These are phyloP conservation scores for Botia almorhae DNA, from an alignment of 2,797 vertebrate genomes.

Conservation along the genomic window DNA sequence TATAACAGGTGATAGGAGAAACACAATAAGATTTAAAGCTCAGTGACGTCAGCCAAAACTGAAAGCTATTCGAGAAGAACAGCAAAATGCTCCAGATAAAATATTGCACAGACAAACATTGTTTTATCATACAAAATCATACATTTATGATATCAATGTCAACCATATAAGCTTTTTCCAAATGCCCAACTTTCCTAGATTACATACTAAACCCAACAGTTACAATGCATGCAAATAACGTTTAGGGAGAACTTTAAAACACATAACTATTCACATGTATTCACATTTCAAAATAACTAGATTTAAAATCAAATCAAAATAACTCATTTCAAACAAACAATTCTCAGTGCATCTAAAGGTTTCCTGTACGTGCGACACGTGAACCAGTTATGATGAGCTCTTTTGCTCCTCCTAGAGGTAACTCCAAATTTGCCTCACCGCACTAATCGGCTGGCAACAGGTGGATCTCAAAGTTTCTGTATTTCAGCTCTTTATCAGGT, in stretches of 20 bases:
- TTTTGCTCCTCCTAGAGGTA: conserved; percentile 54
- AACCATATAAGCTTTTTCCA: too few relatives aligned
- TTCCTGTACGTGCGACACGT: neutral
- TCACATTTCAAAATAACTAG: neutral
- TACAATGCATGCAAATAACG: too few relatives aligned
- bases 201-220: too few relatives aligned
- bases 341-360: neutral
- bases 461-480: neutral
- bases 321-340: conserved; percentile 6
- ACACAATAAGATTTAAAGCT: too few relatives aligned
- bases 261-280: neutral
- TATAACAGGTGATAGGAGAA: too few relatives aligned
- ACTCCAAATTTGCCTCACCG: neutral
- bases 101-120: too few relatives aligned
- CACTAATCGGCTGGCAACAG: conserved; percentile 3
- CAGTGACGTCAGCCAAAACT: neutral
- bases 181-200: too few relatives aligned
- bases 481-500: neutral
- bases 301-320: neutral
- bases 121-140: too few relatives aligned
- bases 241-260: neutral
- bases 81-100: too few relatives aligned
- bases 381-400: neutral
- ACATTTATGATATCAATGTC: too few relatives aligned
- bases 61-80: neutral